Evolutionary conservation across 2,888 invertebrate species (phyloP).

Genomic region (Ochropleura plecta): DNA sequence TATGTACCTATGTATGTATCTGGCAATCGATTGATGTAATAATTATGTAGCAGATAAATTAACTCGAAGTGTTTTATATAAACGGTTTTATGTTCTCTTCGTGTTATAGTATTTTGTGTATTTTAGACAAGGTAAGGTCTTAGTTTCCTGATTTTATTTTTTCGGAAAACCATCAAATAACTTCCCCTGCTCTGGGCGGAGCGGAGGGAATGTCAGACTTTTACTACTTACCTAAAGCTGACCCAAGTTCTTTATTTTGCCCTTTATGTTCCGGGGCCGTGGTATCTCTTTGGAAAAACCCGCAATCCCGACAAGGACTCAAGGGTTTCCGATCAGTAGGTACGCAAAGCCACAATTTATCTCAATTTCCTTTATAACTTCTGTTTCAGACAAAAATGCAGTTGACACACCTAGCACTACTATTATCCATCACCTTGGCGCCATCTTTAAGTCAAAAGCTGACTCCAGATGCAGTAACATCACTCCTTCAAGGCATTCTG

Average conservation of each 20-base stretch:
- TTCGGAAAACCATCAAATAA: too few relatives aligned
- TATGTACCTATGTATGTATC: background rate
- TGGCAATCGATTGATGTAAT: constrained; percentile 23
- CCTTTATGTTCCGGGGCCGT: too few relatives aligned
- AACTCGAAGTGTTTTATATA: constrained; percentile 18
- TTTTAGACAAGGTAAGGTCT: constrained; percentile 28
- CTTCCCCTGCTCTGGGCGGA: too few relatives aligned
- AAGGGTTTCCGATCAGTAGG: too few relatives aligned
- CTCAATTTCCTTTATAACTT: background rate
- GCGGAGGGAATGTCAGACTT: too few relatives aligned
- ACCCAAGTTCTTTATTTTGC: too few relatives aligned
- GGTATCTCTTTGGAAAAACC: too few relatives aligned
- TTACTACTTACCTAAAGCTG: too few relatives aligned
- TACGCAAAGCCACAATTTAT: background rate
- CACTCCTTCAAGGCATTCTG: constrained; percentile 70
- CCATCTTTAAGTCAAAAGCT: constrained; percentile 51
- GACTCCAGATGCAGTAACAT: constrained; percentile 51
- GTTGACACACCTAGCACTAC: constrained; percentile 21
- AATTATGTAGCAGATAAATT: background rate
- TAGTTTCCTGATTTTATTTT: background rate
- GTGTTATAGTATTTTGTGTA: constrained; percentile 12
- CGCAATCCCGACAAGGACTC: too few relatives aligned
- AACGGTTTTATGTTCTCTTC: background rate
- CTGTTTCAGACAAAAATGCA: constrained; percentile 61
- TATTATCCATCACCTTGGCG: constrained; percentile 29